These are phyloP conservation scores for Clarias macrocephalus DNA, from an alignment of 2,113 vertebrate genomes.

Conservation along the genomic window DNA sequence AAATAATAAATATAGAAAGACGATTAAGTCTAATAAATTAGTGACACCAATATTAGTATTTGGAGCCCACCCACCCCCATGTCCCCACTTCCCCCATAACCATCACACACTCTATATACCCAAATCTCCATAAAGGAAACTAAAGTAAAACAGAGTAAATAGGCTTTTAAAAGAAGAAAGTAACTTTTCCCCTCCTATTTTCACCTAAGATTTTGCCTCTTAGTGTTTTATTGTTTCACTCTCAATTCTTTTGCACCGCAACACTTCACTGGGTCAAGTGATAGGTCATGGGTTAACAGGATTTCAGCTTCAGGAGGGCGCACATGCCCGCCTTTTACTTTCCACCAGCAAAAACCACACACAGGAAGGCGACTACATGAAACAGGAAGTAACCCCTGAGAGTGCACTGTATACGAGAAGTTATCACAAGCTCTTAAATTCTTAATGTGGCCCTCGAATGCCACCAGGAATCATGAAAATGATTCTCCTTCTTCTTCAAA, in stretches of 20 bases:
- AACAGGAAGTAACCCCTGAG: conserved; percentile 16
- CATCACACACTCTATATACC: not conserved
- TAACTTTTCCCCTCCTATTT: conserved; percentile 31
- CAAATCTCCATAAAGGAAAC: not conserved
- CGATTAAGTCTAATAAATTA: not conserved
- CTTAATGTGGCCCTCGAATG: not conserved
- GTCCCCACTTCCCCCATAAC: not conserved
- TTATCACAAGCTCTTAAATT: not conserved
- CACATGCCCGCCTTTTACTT: conserved; percentile 9
- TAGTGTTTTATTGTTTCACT: conserved; percentile 52
- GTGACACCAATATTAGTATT: not conserved
- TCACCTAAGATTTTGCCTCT: conserved; percentile 32
- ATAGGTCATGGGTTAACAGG: conserved; percentile 58
- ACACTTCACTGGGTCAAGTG: conserved; percentile 57
- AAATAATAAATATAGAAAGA: not conserved
- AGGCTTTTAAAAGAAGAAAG: not conserved
- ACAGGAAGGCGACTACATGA: conserved; percentile 27
- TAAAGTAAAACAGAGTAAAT: conserved; percentile 1
- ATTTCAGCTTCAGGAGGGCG: conserved; percentile 43
- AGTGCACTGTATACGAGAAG: not conserved
- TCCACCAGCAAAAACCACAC: not conserved
- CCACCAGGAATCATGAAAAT: not conserved
- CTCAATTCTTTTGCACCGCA: conserved; percentile 42
- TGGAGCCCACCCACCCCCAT: not conserved
- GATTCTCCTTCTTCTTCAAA: not conserved